These are phyloP conservation scores for Fistularia tabacaria DNA, from an alignment of 2,797 vertebrate species.

Conservation along the genomic window DNA sequence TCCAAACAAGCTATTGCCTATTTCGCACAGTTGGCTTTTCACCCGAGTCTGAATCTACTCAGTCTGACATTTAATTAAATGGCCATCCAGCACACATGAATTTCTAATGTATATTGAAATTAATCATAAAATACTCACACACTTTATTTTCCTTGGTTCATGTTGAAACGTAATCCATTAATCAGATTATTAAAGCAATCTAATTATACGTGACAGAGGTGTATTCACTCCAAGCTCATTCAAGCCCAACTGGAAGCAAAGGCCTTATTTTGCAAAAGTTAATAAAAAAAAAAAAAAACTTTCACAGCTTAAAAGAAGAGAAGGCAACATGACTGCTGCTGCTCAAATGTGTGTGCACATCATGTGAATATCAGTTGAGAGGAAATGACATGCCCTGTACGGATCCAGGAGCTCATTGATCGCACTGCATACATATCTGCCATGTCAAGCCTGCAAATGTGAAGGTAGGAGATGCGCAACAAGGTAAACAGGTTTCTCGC, in stretches of 20 bases:
- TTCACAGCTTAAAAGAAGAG: conserved; percentile 12
- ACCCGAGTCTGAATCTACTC: conserved; percentile 35
- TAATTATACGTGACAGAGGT: conserved; percentile 42
- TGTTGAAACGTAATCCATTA: conserved; percentile 35
- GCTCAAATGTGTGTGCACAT: conserved; percentile 37
- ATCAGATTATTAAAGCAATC: conserved; percentile 44
- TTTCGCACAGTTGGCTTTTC: conserved; percentile 61
- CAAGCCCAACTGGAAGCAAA: conserved; percentile 35
- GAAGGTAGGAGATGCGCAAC: conserved; percentile 10
- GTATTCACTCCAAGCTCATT: conserved; percentile 34
- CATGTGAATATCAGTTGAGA: conserved; percentile 37
- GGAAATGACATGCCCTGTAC: conserved; percentile 45
- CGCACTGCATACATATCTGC: conserved; percentile 24
- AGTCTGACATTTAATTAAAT: conserved; percentile 46
- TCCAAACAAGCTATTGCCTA: conserved; percentile 19
- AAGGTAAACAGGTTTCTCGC: conserved; percentile 22
- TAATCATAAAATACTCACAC: conserved; percentile 28
- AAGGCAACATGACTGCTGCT: conserved; percentile 6
- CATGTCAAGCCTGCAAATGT: conserved; percentile 16
- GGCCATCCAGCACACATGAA: conserved; percentile 29
- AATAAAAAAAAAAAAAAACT: neutral
- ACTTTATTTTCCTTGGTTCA: conserved; percentile 35
- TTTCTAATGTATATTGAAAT: conserved; percentile 48
- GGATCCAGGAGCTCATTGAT: conserved; percentile 40
- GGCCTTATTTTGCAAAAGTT: neutral